These are phyloP conservation scores for Nasonia vitripennis DNA, from an alignment of 1,140 invertebrate genomes.

Conservation along the genomic window DNA sequence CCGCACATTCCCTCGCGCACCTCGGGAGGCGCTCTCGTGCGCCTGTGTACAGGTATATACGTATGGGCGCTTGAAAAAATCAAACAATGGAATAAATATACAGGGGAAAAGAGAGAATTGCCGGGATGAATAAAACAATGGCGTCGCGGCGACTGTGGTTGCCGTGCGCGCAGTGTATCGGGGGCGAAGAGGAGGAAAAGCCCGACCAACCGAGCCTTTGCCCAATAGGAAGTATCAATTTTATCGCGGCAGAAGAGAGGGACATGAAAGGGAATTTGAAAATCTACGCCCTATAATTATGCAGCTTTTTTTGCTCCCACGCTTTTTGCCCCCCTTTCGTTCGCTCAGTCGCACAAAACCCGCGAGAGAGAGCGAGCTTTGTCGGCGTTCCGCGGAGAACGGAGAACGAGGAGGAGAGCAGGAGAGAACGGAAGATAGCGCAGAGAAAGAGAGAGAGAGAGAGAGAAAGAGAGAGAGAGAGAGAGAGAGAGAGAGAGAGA, in stretches of 20 bases:
- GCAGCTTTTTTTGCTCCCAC: slow-evolving; percentile 39
- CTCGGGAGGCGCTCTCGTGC: neutral
- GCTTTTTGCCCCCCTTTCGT: slow-evolving; percentile 24
- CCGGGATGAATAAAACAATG: slow-evolving; percentile 54
- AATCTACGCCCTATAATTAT: slow-evolving; percentile 54
- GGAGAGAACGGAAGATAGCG: slow-evolving; percentile 13
- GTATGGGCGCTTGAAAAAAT: slow-evolving; percentile 37
- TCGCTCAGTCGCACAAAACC: neutral
- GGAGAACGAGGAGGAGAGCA: slow-evolving; percentile 52
- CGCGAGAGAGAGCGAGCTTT: slow-evolving; percentile 50
- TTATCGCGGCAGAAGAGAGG: slow-evolving; percentile 45
- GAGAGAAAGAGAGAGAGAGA: neutral
- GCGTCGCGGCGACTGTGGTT: neutral
- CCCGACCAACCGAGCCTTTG: slow-evolving; percentile 48
- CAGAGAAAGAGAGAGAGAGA: slow-evolving; percentile 12
- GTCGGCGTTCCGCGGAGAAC: slow-evolving; percentile 51
- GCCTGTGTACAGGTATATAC: no score
- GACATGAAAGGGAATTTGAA: slow-evolving; percentile 53
- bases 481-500: slow-evolving; percentile 50
- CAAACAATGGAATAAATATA: slow-evolving; percentile 53
- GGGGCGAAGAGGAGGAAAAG: slow-evolving; percentile 36
- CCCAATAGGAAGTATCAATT: slow-evolving; percentile 54
- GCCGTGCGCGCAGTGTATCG: neutral
- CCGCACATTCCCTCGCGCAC: slow-evolving; percentile 28
- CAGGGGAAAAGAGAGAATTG: slow-evolving; percentile 30